Evolutionary conservation across 2,888 invertebrate species (phyloP).

Genomic region (Macrosoma leucophasiata): DNA sequence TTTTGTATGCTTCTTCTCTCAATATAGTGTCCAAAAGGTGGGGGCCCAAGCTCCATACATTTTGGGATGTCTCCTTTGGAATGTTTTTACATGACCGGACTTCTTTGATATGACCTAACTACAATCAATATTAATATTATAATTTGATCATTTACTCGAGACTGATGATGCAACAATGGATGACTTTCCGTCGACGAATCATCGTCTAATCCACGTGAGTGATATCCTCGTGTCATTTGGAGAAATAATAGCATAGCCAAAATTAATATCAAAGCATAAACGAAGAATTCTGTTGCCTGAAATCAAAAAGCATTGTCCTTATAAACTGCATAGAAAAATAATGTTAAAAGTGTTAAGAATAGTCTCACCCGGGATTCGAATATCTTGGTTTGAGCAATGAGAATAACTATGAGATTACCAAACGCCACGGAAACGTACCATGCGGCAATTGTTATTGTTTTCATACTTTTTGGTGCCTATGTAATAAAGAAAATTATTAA

Average conservation of each 20-base stretch:
- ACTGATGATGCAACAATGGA: constrained; percentile 49
- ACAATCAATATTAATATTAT: too few relatives aligned
- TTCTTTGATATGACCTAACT: too few relatives aligned
- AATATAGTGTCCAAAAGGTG: too few relatives aligned
- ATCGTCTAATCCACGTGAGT: constrained; percentile 50
- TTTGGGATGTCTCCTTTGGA: too few relatives aligned
- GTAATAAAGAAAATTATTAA: too few relatives aligned
- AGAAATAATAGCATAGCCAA: constrained; percentile 80
- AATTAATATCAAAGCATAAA: constrained; percentile 81
- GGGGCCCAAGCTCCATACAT: too few relatives aligned
- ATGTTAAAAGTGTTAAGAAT: not conserved
- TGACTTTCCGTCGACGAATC: constrained; percentile 57
- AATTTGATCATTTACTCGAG: constrained; percentile 53
- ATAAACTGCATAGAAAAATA: too few relatives aligned
- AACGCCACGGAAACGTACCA: constrained; percentile 89
- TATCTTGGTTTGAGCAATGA: constrained; percentile 80
- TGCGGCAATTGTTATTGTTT: constrained; percentile 88
- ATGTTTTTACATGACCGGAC: too few relatives aligned
- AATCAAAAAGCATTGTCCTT: constrained; percentile 32
- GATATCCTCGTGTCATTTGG: constrained; percentile 70
- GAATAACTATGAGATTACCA: constrained; percentile 86
- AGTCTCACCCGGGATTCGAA: constrained; percentile 79
- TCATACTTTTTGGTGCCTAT: constrained; percentile 88
- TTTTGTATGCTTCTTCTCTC: too few relatives aligned
- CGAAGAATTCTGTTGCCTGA: constrained; percentile 83